Base-by-base conservation (phyloP, 2,888 invertebrate genomes). In the Tipula lateralis region DNA sequence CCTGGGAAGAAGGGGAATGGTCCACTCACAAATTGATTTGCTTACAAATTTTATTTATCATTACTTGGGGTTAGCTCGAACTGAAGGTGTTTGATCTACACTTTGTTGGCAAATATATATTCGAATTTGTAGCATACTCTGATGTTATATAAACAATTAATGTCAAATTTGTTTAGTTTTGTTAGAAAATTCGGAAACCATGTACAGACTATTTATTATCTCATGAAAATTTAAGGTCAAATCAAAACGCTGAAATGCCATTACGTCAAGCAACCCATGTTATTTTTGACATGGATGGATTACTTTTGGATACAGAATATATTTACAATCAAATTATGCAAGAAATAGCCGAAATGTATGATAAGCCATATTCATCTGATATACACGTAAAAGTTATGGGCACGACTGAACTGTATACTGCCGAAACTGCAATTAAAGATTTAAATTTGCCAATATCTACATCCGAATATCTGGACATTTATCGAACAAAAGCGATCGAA, bases 371-470 rank as follows among this genome's bases (percentile, higher is more conserved):
- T 90, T 95, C 96, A 0, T 93, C 93, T 88, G 95, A 96, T 86
- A 91, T 96, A 85, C 95, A 96, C 89, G 92, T 94, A 89, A 94
- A 93, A 89, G 91, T 96, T 13, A 92, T 96, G 87, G 96, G 96
- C 6, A 94, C 94, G 36, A 93, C 94, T 1, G 95, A 95, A 88
- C 91, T 91, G 87, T 93, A 94, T 36, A 92, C 94, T 2, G 93
- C 94, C 0, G 92, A 92, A 89, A 94, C 94, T 84, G 91, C 95
- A 84, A 92, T 95, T 84, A 91, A 91, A 86, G 94, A 94, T 87
- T 91, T 95, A 86, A 91, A 92, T 34, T 90, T 97, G 82, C 95
- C 95, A 0, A 90, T 96, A 34, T 91, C 92, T 6, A 91, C 93
- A 1, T 92, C 92, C 0, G 93, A 96, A 87, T 96, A 95, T 88